Conservation (phyloP, 1,140 invertebrate genomes). For the Tetranychus cinnabarinus region DNA sequence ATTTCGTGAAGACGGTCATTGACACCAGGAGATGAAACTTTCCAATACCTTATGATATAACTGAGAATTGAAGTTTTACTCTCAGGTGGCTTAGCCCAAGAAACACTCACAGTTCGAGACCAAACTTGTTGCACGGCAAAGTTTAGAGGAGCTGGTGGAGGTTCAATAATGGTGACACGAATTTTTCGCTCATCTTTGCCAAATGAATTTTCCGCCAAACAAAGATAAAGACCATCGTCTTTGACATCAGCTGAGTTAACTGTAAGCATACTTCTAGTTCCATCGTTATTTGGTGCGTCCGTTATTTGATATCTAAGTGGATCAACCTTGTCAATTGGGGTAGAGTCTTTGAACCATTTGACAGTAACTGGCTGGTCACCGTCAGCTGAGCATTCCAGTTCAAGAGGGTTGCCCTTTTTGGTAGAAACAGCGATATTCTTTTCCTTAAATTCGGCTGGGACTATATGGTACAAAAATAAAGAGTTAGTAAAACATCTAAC, state of each 20-base stretch:
- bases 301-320: constrained; percentile 14
- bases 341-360: constrained; percentile 36
- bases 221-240: constrained; percentile 69
- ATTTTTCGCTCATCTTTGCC: constrained; percentile 74
- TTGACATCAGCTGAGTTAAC: constrained; percentile 59
- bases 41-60: constrained; percentile 21
- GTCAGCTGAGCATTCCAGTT: constrained; percentile 78
- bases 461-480: constrained; percentile 22
- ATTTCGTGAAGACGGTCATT: constrained; percentile 1
- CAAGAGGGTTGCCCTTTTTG: constrained; percentile 62
- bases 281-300: constrained; percentile 11
- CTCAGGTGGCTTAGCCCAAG: constrained; percentile 24
- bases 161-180: constrained; percentile 58
- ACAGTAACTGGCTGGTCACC: constrained; percentile 89
- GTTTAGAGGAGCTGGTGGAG: constrained; percentile 22
- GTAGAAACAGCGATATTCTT: constrained; percentile 73
- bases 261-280: constrained; percentile 30
- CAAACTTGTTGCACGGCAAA: constrained; percentile 19
- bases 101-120: constrained; percentile 19
- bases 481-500: too few relatives aligned
- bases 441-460: constrained; percentile 76
- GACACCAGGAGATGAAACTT: neutral
- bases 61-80: constrained; percentile 26
- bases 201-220: constrained; percentile 60
- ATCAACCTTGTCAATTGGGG: neutral